Evolutionary conservation across 2,797 vertebrate genomes (phyloP), one percentile per base, ranked within the genome.

Genomic region (Leptoclinus maculatus): DNA sequence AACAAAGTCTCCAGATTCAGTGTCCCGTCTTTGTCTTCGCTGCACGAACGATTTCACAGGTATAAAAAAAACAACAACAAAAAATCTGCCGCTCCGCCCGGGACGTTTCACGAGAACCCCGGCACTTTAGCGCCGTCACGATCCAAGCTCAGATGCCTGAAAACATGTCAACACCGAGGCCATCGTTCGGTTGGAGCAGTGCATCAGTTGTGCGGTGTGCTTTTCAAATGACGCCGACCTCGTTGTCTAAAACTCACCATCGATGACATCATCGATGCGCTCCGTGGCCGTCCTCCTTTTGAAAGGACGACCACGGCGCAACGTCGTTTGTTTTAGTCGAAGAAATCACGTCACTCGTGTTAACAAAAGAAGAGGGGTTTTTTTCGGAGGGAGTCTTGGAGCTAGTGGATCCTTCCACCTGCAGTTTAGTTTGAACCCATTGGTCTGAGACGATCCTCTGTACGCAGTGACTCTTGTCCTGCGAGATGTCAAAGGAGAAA

Each of bases 401-500:
- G 39, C 66, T 25, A 25, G 39, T 57, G 62, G 38, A 64, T 64
- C 66, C 58, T 49, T 69, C 54, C 51, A 49, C 25, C 59, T 70
- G 75, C 23, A 62, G 60, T 56, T 69, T 14, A 58, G 47, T 19
- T 51, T 41, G 69, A 71, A 47, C 23, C 45, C 78, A 27, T 1
- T 10, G 38, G 41, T 74, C 71, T 76, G 78, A 87, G 79, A 49
- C 77, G 49, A 73, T 49, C 60, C 56, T 57, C 43, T 70, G 70
- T 71, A 34, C 53, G 66, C 70, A n/a, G 21, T 17, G 57, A 62
- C 49, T 74, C 19, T 56, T 57, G 45, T 75, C 47, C 62, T 74
- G 43, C 69, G 43, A 69, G 59, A 58, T 69, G 62, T 80, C 27
- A 79, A 74, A 80, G 29, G 76, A 87, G 81, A 87, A 41, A 45